phyloP scores from a whole-genome alignment of 1,140 invertebrate genomes.

The Parapsyche elsis region DNA sequence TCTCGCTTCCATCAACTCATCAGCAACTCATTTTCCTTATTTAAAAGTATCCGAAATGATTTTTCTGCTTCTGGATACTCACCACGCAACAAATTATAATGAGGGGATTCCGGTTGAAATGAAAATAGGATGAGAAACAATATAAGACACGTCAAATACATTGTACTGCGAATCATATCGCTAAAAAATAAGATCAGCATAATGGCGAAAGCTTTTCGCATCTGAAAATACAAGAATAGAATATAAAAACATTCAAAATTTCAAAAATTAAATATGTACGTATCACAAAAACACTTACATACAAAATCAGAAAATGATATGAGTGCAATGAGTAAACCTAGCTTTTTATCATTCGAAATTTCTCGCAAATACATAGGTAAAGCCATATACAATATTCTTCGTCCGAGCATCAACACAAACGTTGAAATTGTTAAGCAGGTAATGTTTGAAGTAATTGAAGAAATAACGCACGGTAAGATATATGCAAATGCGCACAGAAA shows the following conservation, averaged over 20 bases:
- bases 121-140: neutral
- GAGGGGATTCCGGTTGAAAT: neutral
- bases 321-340: neutral
- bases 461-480: neutral
- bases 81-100: neutral
- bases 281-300: neutral
- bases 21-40: neutral
- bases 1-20: neutral
- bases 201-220: neutral
- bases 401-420: neutral
- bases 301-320: neutral
- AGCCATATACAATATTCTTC: neutral
- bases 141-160: neutral
- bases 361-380: neutral
- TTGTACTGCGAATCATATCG: neutral
- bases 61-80: neutral
- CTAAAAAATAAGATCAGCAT: neutral
- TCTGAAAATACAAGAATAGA: slow-evolving; percentile 9
- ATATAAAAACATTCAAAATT: too few species aligned
- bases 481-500: neutral
- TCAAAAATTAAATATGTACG: too few species aligned
- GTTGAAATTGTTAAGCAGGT: neutral
- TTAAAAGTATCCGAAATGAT: neutral
- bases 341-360: neutral
- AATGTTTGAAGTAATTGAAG: too few species aligned